Base-by-base conservation (phyloP, 2,888 invertebrate species). In the Ypsolopha scabrella region DNA sequence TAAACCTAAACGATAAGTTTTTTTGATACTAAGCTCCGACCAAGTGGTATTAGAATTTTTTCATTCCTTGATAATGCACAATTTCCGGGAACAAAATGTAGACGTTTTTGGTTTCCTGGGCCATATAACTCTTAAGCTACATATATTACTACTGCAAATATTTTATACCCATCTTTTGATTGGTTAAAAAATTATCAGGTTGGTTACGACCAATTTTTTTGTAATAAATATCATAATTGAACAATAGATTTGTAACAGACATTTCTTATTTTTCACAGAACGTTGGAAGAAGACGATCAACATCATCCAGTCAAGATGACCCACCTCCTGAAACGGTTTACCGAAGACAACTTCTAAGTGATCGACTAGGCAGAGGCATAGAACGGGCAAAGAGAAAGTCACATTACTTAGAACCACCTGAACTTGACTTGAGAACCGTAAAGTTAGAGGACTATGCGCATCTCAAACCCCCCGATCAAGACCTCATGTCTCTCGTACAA, bases 381-480 rank as follows among this genome's bases (percentile, higher is more conserved):
- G 90, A 90, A 67, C 75, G 90, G 70, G 80, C 88, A 65, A 91
- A 90, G 80, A 82, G 90, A 69, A 89, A 88, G 80, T 89, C 87
- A 59, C 87, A 89, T 72, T 91, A 90, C 60, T 82, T 90, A 59
- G 90, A 91, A 77, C 89, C 92, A 6, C 88, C 93, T 35, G 93
- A 93, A 66, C 80, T 93, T 58, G 90, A 93, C 75, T 76, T 89
- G 59, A 85, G 88, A 56, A 88, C 88, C 55, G 83, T 89, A 50
- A 90, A 90, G 77, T 88, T 91, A 64, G 92, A 92, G 65, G 92
- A 92, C 60, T 88, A 90, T 61, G 88, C 89, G 38, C 89, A 90
- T 62, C 75, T 90, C 13, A 90, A 90, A 67, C 89, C 92, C 39
- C 91, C 92, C 11, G 93, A 93, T 58, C 90, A 90, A 62, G 91